A percentile compares a stretch with the other conserved stretches of the same genome.
Conservation (phyloP, 2,888 invertebrate genomes). For the Tetranychus piercei region DNA sequence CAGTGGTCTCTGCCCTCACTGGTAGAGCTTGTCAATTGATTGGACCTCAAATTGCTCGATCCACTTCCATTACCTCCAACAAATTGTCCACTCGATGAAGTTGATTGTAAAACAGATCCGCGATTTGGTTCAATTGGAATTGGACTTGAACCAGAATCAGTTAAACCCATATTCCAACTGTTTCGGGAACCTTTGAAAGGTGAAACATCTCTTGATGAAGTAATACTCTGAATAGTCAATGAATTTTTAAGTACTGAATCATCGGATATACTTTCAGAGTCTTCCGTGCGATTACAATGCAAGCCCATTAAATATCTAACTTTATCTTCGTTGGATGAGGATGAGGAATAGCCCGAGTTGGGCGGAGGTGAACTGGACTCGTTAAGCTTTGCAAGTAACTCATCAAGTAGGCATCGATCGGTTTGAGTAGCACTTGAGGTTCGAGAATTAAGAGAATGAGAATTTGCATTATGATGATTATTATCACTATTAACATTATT, state of each 20-base stretch:
- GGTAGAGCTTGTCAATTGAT: not conserved
- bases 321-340: constrained; percentile 24
- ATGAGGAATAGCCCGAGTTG: constrained; percentile 24
- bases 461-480: not conserved
- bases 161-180: constrained; percentile 16
- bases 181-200: constrained; percentile 19
- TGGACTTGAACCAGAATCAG: not conserved
- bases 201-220: constrained; percentile 20
- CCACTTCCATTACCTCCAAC: not conserved
- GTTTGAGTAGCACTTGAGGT: constrained; percentile 24
- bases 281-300: constrained; percentile 19
- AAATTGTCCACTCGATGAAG: not conserved
- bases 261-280: constrained; percentile 22
- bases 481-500: not conserved
- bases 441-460: not conserved
- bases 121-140: not conserved
- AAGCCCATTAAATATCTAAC: constrained; percentile 23
- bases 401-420: constrained; percentile 25
- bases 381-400: constrained; percentile 20
- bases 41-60: not conserved
- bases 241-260: constrained; percentile 22
- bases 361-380: constrained; percentile 24
- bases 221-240: constrained; percentile 18
- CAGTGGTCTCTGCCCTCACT: not conserved
- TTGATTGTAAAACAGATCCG: not conserved